These are phyloP conservation scores for Labeo catla DNA, from an alignment of 2,113 vertebrate species.

Conservation along the genomic window DNA sequence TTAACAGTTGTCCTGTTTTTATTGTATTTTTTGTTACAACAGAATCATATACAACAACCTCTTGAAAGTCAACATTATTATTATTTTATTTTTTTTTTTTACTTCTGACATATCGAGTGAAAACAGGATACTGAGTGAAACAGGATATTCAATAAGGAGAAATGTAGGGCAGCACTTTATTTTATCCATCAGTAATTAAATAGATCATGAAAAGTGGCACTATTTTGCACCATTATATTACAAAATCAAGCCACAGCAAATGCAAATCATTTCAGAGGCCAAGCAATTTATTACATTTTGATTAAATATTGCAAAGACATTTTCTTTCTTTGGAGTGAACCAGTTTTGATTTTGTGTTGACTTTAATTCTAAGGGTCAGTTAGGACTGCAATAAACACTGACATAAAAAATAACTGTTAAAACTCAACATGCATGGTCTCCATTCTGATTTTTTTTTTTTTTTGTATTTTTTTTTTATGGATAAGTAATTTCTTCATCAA, in stretches of 20 bases:
- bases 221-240: neutral
- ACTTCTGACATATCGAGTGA: neutral
- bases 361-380: neutral
- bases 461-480: too few species aligned
- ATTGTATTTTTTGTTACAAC: too few species aligned
- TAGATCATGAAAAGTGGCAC: neutral
- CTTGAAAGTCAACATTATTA: neutral
- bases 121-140: neutral
- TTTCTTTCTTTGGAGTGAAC: neutral
- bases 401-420: neutral
- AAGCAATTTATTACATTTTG: neutral
- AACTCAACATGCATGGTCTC: neutral
- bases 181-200: neutral
- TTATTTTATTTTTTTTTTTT: neutral
- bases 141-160: neutral
- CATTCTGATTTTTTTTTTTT: neutral
- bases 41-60: neutral
- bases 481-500: neutral
- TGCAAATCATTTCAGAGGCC: conserved; percentile 1
- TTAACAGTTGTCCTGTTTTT: too few species aligned
- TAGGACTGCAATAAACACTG: neutral
- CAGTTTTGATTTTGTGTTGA: neutral
- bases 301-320: neutral
- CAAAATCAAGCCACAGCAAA: neutral
- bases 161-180: neutral